Evolutionary conservation across 1,140 invertebrate species (phyloP).

Genomic region (Ips typographus): DNA sequence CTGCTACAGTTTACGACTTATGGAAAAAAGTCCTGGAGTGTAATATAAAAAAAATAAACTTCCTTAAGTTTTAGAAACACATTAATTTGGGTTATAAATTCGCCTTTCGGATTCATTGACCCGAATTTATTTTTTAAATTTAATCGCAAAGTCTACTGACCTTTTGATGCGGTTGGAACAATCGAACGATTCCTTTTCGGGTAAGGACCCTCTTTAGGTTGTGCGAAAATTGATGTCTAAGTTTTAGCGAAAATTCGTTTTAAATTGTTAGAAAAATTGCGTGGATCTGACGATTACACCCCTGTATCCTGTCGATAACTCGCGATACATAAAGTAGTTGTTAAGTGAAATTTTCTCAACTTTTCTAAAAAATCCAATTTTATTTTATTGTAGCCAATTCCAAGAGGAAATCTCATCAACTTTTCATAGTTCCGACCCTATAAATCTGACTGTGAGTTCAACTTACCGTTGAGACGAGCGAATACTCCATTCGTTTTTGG

Average conservation of each 20-base stretch:
- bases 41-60: not conserved
- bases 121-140: conserved; percentile 8
- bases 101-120: not conserved
- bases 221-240: no score
- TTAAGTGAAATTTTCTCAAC: conserved; percentile 44
- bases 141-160: not conserved
- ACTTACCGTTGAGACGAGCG: conserved; percentile 18
- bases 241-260: not conserved
- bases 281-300: not conserved
- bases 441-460: conserved; percentile 46
- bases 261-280: conserved; percentile 2
- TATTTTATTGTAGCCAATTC: conserved; percentile 48
- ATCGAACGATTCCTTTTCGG: not conserved
- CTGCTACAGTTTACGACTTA: no score
- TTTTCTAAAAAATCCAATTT: conserved; percentile 50
- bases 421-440: conserved; percentile 49
- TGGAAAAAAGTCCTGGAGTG: not conserved
- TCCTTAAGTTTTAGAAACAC: no score
- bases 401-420: conserved; percentile 46
- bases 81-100: no score
- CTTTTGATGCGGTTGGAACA: conserved; percentile 4
- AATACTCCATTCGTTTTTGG: not conserved
- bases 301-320: conserved; percentile 15
- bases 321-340: conserved; percentile 41
- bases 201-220: not conserved